Conservation (phyloP, 2,888 invertebrate genomes). For the Eilema caniola region DNA sequence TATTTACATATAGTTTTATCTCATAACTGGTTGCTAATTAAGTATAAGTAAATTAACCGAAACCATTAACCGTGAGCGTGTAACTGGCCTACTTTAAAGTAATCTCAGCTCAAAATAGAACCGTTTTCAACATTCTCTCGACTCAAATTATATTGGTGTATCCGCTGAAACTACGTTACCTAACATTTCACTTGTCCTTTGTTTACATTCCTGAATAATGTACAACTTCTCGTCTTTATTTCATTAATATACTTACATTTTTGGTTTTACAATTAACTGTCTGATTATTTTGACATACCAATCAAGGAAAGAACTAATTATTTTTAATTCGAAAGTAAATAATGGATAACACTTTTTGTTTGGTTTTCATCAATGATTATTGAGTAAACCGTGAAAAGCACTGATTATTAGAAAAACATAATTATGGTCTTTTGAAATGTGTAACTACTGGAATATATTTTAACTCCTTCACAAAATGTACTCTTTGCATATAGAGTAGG, state of each 20-base stretch:
- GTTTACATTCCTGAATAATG: constrained; percentile 37
- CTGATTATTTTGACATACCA: constrained; percentile 9
- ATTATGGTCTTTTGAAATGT: too few relatives aligned
- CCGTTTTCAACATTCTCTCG: constrained; percentile 58
- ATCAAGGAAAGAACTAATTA: neutral
- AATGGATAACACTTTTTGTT: too few relatives aligned
- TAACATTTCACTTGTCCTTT: constrained; percentile 44
- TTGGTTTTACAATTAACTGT: constrained; percentile 13
- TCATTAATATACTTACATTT: constrained; percentile 37
- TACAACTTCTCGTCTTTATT: constrained; percentile 40
- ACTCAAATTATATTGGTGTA: constrained; percentile 57
- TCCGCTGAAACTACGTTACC: constrained; percentile 53
- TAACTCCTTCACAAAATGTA: too few relatives aligned
- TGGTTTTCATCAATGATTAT: too few relatives aligned
- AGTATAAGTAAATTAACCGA: too few relatives aligned
- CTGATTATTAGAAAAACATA: too few relatives aligned
- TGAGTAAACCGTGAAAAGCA: too few relatives aligned
- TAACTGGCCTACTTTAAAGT: constrained; percentile 41
- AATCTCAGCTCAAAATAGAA: constrained; percentile 60
- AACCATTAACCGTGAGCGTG: constrained; percentile 14
- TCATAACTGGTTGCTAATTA: too few relatives aligned
- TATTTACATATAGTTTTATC: too few relatives aligned
- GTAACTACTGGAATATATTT: too few relatives aligned
- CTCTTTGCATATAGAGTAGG: too few relatives aligned
- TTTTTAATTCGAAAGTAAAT: neutral